Evolutionary conservation across 2,113 vertebrate genomes (phyloP).

Genomic region (Vulpes lagopus): DNA sequence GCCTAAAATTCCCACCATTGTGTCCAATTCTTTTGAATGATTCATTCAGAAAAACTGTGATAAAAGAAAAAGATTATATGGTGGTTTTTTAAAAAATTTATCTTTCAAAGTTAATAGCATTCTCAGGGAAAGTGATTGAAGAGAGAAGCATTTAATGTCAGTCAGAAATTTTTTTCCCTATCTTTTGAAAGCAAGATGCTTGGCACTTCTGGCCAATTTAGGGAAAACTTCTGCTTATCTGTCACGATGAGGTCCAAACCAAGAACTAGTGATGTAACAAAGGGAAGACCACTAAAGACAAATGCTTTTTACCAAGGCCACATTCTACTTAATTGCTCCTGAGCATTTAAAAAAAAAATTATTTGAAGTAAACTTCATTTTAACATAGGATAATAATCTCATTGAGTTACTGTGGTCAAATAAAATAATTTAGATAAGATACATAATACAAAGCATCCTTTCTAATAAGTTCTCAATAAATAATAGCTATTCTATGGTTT

Average conservation of each 20-base stretch:
- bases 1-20: neutral
- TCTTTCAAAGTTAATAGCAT: neutral
- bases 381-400: neutral
- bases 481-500: neutral
- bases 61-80: neutral
- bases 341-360: neutral
- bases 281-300: neutral
- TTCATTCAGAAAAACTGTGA: conserved; percentile 36
- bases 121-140: neutral
- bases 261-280: neutral
- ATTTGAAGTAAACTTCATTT: neutral
- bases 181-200: too few relatives aligned
- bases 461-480: neutral
- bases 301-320: neutral
- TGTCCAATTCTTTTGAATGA: neutral
- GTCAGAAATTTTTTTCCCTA: too few relatives aligned
- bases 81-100: neutral
- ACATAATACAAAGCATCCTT: neutral
- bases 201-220: neutral
- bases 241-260: neutral
- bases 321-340: neutral
- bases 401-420: neutral
- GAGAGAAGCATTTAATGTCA: neutral
- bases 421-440: neutral
- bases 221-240: neutral